A percentile compares a stretch with the other conserved stretches of the same genome.
phyloP scores from a whole-genome alignment of 2,888 invertebrate genomes.

The Oegoconia quadripuncta region DNA sequence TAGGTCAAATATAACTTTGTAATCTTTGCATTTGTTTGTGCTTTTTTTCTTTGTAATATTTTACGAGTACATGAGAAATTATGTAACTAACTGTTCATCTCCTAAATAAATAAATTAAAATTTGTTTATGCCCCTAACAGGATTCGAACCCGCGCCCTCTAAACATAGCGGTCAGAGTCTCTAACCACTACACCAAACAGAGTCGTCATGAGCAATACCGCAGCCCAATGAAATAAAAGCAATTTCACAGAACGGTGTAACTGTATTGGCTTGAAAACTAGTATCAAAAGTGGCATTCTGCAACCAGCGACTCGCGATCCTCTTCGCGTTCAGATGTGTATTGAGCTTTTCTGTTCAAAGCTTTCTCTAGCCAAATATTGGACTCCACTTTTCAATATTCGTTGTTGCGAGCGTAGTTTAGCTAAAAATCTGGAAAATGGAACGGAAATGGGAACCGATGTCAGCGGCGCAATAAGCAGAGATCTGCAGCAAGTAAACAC shows the following conservation, averaged over 20 bases:
- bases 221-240: background rate
- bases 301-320: too few relatives aligned
- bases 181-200: too few relatives aligned
- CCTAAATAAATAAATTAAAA: too few relatives aligned
- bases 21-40: too few relatives aligned
- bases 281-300: background rate
- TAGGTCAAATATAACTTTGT: too few relatives aligned
- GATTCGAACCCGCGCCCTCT: too few relatives aligned
- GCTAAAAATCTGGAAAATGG: constrained; percentile 52
- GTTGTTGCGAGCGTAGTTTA: constrained; percentile 45
- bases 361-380: constrained; percentile 47
- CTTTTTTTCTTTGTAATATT: too few relatives aligned
- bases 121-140: too few relatives aligned
- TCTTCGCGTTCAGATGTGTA: too few relatives aligned
- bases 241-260: background rate
- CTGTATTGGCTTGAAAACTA: background rate
- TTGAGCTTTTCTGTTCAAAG: constrained; percentile 34
- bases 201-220: background rate
- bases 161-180: too few relatives aligned
- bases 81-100: too few relatives aligned
- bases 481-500: constrained; percentile 39
- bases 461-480: constrained; percentile 46
- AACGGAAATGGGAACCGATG: constrained; percentile 54
- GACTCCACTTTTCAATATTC: constrained; percentile 47
- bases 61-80: too few relatives aligned